phyloP scores from a whole-genome alignment of 2,888 invertebrate genomes.

The Cosmia trapezina region DNA sequence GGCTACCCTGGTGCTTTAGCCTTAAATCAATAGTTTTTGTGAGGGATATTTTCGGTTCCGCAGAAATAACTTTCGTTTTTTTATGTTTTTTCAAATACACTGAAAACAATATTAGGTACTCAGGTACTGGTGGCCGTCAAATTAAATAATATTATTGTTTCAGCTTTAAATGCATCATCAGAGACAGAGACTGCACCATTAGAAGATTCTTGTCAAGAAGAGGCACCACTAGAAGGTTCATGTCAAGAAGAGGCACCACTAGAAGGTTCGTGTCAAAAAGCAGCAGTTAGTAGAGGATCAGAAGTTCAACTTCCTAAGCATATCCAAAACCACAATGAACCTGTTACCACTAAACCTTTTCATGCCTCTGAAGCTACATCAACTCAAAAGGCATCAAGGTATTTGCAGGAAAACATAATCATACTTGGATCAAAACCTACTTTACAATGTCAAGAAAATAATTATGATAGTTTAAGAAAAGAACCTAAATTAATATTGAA shows the following conservation, averaged over 20 bases:
- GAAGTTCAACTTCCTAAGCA: neutral
- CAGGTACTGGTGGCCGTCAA: neutral
- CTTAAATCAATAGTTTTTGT: too few species aligned
- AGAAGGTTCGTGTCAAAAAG: constrained; percentile 32
- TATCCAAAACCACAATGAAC: neutral
- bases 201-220: too few species aligned
- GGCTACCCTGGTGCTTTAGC: too few species aligned
- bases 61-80: too few species aligned
- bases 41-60: too few species aligned
- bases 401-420: constrained; percentile 70
- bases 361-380: constrained; percentile 6
- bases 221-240: neutral
- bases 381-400: constrained; percentile 16
- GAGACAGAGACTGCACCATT: constrained; percentile 1
- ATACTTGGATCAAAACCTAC: constrained; percentile 77
- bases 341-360: neutral
- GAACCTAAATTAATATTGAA: constrained; percentile 69
- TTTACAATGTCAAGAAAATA: constrained; percentile 36
- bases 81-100: too few species aligned
- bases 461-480: constrained; percentile 18
- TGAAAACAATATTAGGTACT: too few species aligned
- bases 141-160: constrained; percentile 22
- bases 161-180: constrained; percentile 17
- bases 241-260: neutral
- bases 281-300: constrained; percentile 5